Evolutionary conservation across 1,140 invertebrate species (phyloP).

Genomic region (Potamilus streckersoni): DNA sequence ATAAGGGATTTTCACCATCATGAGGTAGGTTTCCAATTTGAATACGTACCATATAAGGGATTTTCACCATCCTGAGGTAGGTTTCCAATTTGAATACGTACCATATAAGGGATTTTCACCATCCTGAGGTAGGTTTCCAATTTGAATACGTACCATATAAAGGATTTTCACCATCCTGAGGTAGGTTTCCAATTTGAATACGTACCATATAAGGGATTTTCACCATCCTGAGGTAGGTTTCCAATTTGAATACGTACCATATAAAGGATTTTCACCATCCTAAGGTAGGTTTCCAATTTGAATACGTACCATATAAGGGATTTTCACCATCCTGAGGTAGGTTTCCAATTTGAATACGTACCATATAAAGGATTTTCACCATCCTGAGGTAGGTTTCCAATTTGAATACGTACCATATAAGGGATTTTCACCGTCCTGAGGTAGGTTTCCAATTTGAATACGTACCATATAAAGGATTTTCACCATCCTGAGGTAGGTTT

Average conservation of each 20-base stretch:
- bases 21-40: slow-evolving; percentile 52
- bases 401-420: slow-evolving; percentile 36
- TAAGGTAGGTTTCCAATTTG: slow-evolving; percentile 52
- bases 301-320: slow-evolving; percentile 45
- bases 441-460: slow-evolving; percentile 51
- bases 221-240: slow-evolving; percentile 51
- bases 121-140: slow-evolving; percentile 52
- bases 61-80: slow-evolving; percentile 47
- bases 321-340: slow-evolving; percentile 47
- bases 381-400: slow-evolving; percentile 52
- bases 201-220: slow-evolving; percentile 46
- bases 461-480: slow-evolving; percentile 46
- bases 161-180: slow-evolving; percentile 48
- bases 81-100: slow-evolving; percentile 47
- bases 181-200: slow-evolving; percentile 51
- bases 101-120: slow-evolving; percentile 44
- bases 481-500: slow-evolving; percentile 51
- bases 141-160: slow-evolving; percentile 45
- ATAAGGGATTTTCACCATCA: slow-evolving; percentile 49
- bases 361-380: slow-evolving; percentile 46
- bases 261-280: slow-evolving; percentile 48
- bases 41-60: slow-evolving; percentile 44
- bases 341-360: slow-evolving; percentile 50
- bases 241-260: slow-evolving; percentile 38
- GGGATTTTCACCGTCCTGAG: slow-evolving; percentile 48